Evolutionary conservation across 1,140 invertebrate species (phyloP).

Genomic region (Palaemon carinicauda): DNA sequence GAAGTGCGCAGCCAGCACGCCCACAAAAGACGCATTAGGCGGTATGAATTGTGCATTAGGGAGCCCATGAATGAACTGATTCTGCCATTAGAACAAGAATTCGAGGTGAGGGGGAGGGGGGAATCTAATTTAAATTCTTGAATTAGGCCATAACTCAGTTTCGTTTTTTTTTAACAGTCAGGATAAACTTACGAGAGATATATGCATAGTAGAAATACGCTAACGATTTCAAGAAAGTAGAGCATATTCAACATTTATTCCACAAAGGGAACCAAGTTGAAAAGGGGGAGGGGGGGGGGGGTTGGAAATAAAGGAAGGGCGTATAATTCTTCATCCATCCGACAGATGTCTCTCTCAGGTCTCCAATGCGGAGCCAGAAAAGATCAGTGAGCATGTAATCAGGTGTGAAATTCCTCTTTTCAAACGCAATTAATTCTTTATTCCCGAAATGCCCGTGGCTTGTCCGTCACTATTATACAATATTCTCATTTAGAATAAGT

Average conservation of each 20-base stretch:
- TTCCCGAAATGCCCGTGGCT: slow-evolving; percentile 41
- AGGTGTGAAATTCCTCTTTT: slow-evolving; percentile 49
- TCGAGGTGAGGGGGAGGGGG: background rate
- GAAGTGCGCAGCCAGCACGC: slow-evolving; percentile 39
- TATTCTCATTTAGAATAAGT: slow-evolving; percentile 22
- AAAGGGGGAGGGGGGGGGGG: background rate
- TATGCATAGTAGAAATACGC: too few relatives aligned
- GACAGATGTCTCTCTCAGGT: slow-evolving; percentile 18
- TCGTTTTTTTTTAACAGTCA: too few relatives aligned
- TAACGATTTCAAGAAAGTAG: too few relatives aligned
- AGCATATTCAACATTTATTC: too few relatives aligned
- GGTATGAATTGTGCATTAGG: slow-evolving; percentile 41
- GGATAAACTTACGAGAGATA: too few relatives aligned
- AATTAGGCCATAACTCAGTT: too few relatives aligned
- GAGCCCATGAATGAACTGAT: background rate
- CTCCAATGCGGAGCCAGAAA: background rate
- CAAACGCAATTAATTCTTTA: slow-evolving; percentile 53
- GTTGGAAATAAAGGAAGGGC: background rate
- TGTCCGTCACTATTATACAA: slow-evolving; percentile 46
- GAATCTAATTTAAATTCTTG: background rate
- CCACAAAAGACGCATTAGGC: slow-evolving; percentile 47
- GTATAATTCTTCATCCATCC: background rate
- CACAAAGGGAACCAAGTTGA: background rate
- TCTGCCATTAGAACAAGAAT: background rate
- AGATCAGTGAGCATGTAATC: slow-evolving; percentile 51